These are phyloP conservation scores for rabbit (Oryctolagus cuniculus) DNA, from an alignment of 2,113 vertebrate genomes.

Conservation along the genomic window mOryCun1.1 NC_091449.1:3282001-3282500, in stretches of 20 bases:
- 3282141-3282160: fast-evolving
- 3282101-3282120: not conserved
- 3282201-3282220: not conserved
- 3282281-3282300: not conserved
- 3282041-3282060: too few relatives aligned
- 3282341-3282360: not conserved
- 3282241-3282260: fast-evolving
- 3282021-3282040: too few relatives aligned
- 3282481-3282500: not conserved
- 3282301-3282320: not conserved
- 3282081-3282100: not conserved
- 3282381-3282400: not conserved
- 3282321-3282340: not conserved
- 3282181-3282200: not conserved
- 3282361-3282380: not conserved
- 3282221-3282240: not conserved
- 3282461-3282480: not conserved
- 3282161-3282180: not conserved
- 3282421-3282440: not conserved
- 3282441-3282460: not conserved
- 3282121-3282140: too few relatives aligned
- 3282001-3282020: too few relatives aligned
- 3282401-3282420: not conserved
- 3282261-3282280: not conserved
- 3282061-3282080: too few relatives aligned